Evolutionary conservation across 1,140 invertebrate genomes (phyloP), one percentile per base, ranked within the genome.

Genomic region (Halesus radiatus): DNA sequence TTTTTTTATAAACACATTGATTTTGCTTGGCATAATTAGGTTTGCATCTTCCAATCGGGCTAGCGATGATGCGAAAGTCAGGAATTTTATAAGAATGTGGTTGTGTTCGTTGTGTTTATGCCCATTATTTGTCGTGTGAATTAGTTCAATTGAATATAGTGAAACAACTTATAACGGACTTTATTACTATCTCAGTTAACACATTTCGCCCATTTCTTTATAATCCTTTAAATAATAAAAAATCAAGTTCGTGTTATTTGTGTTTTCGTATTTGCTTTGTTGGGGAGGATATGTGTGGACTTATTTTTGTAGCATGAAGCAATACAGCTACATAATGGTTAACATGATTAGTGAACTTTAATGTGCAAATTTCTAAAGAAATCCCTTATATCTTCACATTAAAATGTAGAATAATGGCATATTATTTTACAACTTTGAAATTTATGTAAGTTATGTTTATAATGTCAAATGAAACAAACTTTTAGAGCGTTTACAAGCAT

Each of bases 51-150:
- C 37, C 37, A 45, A 13, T 53, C 54, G 26, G 54, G 54, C 52
- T 60, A 75, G 78, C 78, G 78, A 79, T 79, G 78, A 79, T 79
- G 78, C 78, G 78, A 79, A 74, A 74, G 52, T 73, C 32, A 79
- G 78, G 78, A 79, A 79, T 79, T 58, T 79, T 58, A 20, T 64
- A 74, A 74, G 78, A 79, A 79, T 79, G 78, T 79, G 78, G 32
- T 75, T 62, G 62, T 58, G 68, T 73, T 79, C 37, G 37, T 45
- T 45, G 37, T 45, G 37, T 45, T 77, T 74, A 79, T 79, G 54
- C 78, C 75, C 78, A 53, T 70, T 45, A 45, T 45, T 76, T 79
- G 68, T 79, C 78, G 78, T 79, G 78, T 79, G 78, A 79, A 79
- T 79, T 79, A 74, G 78, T 74, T 56, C 78, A 79, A 64, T 58